Evolutionary conservation across 2,888 invertebrate genomes (phyloP).

Genomic region (Apotomis capreana): DNA sequence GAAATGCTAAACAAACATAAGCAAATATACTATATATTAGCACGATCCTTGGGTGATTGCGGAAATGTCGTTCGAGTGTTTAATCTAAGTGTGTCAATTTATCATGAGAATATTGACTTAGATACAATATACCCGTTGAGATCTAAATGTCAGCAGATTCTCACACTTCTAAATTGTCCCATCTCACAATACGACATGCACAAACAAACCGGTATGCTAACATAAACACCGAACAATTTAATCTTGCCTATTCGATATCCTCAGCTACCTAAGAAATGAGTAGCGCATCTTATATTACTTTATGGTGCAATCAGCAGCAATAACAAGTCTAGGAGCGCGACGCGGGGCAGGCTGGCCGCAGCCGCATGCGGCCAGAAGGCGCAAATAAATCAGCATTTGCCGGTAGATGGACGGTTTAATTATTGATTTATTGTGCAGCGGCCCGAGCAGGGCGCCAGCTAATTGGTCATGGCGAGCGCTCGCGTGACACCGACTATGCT

Average conservation of each 20-base stretch:
- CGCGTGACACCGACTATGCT: slow-evolving; percentile 74
- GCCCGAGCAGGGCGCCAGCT: slow-evolving; percentile 69
- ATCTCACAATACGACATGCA: slow-evolving; percentile 36
- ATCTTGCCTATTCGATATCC: slow-evolving; percentile 37
- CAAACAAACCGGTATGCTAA: slow-evolving; percentile 42
- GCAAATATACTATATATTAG: slow-evolving; percentile 62
- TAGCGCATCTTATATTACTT: slow-evolving; percentile 48
- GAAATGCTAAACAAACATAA: slow-evolving; percentile 67
- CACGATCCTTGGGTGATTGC: slow-evolving; percentile 60
- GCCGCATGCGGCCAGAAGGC: slow-evolving; percentile 60
- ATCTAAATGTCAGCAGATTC: slow-evolving; percentile 59
- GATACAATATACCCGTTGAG: slow-evolving; percentile 51
- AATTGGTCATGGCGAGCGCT: slow-evolving; percentile 76
- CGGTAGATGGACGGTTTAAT: slow-evolving; percentile 80
- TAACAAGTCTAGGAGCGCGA: slow-evolving; percentile 59
- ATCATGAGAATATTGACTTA: slow-evolving; percentile 58
- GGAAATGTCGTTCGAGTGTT: slow-evolving; percentile 53
- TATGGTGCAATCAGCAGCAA: slow-evolving; percentile 60
- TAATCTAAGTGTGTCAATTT: slow-evolving; percentile 57
- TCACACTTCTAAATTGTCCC: slow-evolving; percentile 50
- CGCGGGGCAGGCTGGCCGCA: slow-evolving; percentile 54
- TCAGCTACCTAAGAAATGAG: slow-evolving; percentile 42
- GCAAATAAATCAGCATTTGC: slow-evolving; percentile 81
- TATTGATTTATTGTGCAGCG: slow-evolving; percentile 79
- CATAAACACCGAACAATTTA: slow-evolving; percentile 40